Conservation (phyloP, 2,797 vertebrate genomes). For the Chrysolophus pictus region DNA sequence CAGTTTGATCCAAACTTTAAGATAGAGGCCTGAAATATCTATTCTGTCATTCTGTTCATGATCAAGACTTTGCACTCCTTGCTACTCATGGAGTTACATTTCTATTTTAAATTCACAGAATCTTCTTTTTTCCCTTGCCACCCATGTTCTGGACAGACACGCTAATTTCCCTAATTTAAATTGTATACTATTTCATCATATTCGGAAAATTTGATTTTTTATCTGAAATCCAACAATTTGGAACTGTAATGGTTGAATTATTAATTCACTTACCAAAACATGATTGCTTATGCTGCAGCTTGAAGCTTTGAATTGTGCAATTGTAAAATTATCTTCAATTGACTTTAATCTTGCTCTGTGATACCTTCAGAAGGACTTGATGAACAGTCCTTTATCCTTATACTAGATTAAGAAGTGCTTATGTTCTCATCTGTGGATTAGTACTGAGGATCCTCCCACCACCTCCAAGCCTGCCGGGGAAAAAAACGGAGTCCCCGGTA, state of each 20-base stretch:
- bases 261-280: background rate
- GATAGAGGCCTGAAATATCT: background rate
- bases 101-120: slow-evolving; percentile 21
- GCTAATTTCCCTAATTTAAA: background rate
- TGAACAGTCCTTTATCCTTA: slow-evolving; percentile 43
- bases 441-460: background rate
- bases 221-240: background rate
- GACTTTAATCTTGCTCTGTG: slow-evolving; percentile 39
- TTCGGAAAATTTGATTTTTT: background rate
- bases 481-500: background rate
- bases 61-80: background rate
- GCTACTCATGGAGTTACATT: background rate
- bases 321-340: slow-evolving; percentile 36
- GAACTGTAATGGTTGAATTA: background rate
- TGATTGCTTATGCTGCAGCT: background rate
- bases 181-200: background rate
- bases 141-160: background rate
- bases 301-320: background rate
- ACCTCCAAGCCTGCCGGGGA: background rate
- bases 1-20: background rate
- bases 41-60: background rate
- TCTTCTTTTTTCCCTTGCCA: background rate
- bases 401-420: slow-evolving; percentile 34
- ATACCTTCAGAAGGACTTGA: slow-evolving; percentile 36
- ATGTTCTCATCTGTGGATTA: slow-evolving; percentile 37